phyloP scores from a whole-genome alignment of 2,888 invertebrate species.

The Tinea trinotella region DNA sequence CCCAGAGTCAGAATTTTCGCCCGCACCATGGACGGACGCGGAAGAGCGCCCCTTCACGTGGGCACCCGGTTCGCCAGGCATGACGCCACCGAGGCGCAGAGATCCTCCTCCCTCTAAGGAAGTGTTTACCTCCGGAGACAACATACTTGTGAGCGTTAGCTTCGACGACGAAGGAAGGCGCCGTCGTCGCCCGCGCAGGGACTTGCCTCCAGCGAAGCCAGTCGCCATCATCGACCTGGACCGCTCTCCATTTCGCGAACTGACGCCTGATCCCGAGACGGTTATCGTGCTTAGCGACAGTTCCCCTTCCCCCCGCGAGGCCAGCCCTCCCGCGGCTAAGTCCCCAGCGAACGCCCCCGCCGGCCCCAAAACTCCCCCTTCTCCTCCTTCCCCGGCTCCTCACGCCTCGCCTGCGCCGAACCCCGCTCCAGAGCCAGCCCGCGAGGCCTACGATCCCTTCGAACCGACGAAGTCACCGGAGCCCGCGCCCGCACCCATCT shows the following conservation, averaged over 20 bases:
- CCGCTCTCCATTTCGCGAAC: conserved; percentile 87
- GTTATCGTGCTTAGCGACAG: conserved; percentile 82
- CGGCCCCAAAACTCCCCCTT: conserved; percentile 22
- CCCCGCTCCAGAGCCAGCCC: conserved; percentile 48
- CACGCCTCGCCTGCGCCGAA: conserved; percentile 23
- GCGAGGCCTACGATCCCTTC: conserved; percentile 92
- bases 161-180: conserved; percentile 54
- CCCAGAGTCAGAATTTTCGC: conserved; percentile 36
- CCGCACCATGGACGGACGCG: conserved; percentile 24
- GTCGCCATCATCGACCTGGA: conserved; percentile 90
- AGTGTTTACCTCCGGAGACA: conserved; percentile 93
- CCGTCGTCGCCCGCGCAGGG: conserved; percentile 28
- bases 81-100: conserved; percentile 72
- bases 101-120: conserved; percentile 83
- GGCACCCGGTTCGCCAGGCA: conserved; percentile 71
- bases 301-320: conserved; percentile 23
- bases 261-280: conserved; percentile 84
- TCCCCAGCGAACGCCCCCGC: conserved; percentile 38
- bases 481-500: conserved; percentile 26
- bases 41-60: conserved; percentile 41
- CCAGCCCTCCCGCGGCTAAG: conserved; percentile 37
- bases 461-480: conserved; percentile 85
- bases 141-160: conserved; percentile 93
- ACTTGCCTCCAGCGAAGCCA: conserved; percentile 66
- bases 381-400: conserved; percentile 24